Evolutionary conservation across 1,140 invertebrate species (phyloP).

Genomic region (Diprion similis): DNA sequence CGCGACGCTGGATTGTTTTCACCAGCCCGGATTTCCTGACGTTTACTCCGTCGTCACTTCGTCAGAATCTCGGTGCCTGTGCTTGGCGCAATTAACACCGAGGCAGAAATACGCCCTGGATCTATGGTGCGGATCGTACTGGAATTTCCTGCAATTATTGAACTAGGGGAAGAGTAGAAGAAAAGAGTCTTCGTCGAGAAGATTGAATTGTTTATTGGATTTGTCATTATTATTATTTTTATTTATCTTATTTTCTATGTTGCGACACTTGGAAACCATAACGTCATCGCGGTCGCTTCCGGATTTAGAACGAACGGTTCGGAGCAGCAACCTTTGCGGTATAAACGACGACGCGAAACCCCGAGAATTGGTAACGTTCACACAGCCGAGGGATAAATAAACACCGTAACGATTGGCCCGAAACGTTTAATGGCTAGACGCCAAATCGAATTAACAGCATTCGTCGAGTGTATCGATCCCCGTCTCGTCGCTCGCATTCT

Average conservation of each 20-base stretch:
- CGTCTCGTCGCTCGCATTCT: too few relatives aligned
- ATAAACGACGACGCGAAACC: not conserved
- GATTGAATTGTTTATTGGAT: too few relatives aligned
- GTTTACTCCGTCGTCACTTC: not conserved
- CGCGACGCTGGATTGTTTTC: not conserved
- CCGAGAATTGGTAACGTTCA: not conserved
- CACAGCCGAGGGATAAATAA: not conserved
- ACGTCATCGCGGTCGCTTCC: not conserved
- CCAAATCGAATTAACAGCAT: slow-evolving; percentile 7
- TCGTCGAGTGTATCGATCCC: not conserved
- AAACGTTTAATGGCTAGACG: not conserved
- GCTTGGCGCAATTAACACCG: too few relatives aligned
- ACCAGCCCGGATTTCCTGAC: not conserved
- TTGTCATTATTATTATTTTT: too few relatives aligned
- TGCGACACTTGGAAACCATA: not conserved
- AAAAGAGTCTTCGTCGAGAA: too few relatives aligned
- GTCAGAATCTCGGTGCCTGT: too few relatives aligned
- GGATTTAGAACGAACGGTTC: not conserved
- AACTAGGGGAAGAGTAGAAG: too few relatives aligned
- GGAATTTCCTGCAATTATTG: too few relatives aligned
- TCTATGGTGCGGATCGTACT: too few relatives aligned
- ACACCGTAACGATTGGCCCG: not conserved
- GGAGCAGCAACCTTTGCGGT: not conserved
- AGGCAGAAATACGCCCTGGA: too few relatives aligned
- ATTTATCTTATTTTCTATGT: not conserved